Percentiles rank a stretch among this genome's conserved stretches.
phyloP scores from a whole-genome alignment of 2,888 invertebrate species.

The Pterostichus niger region DNA sequence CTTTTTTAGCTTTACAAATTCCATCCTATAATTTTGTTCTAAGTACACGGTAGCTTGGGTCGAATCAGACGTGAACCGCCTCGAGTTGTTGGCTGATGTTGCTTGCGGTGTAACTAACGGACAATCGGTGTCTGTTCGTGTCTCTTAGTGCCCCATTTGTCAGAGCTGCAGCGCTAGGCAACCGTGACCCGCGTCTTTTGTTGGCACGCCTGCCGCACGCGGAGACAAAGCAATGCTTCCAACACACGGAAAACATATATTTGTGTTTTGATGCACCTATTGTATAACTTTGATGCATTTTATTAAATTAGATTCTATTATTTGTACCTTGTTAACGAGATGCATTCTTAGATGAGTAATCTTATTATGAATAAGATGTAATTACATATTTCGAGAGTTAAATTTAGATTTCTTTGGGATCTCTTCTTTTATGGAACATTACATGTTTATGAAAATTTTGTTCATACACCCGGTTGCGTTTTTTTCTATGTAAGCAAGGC shows the following conservation, averaged over 20 bases:
- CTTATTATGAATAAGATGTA: too few species aligned
- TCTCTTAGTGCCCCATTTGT: slow-evolving; percentile 57
- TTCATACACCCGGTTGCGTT: too few species aligned
- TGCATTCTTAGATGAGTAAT: background rate
- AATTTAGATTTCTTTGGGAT: too few species aligned
- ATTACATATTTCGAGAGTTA: too few species aligned
- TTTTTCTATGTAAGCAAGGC: too few species aligned
- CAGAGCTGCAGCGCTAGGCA: slow-evolving; percentile 18
- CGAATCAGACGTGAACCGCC: background rate
- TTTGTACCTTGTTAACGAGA: background rate
- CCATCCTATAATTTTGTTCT: too few species aligned
- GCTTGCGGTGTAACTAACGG: slow-evolving; percentile 30
- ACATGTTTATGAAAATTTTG: too few species aligned
- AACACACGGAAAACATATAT: slow-evolving; percentile 11
- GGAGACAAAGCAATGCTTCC: slow-evolving; percentile 23
- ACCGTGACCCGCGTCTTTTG: slow-evolving; percentile 36
- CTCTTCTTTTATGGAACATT: too few species aligned
- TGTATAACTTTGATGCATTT: slow-evolving; percentile 3
- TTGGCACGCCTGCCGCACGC: slow-evolving; percentile 17
- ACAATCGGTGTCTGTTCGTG: slow-evolving; percentile 49
- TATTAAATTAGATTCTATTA: background rate
- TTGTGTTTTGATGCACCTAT: slow-evolving; percentile 25
- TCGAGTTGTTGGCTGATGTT: slow-evolving; percentile 33
- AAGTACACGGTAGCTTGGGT: too few species aligned
- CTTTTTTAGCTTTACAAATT: too few species aligned